A percentile compares a stretch with the other conserved stretches of the same genome.
Evolutionary conservation across 2,888 invertebrate species (phyloP).

Genomic region (Apamea crenata): DNA sequence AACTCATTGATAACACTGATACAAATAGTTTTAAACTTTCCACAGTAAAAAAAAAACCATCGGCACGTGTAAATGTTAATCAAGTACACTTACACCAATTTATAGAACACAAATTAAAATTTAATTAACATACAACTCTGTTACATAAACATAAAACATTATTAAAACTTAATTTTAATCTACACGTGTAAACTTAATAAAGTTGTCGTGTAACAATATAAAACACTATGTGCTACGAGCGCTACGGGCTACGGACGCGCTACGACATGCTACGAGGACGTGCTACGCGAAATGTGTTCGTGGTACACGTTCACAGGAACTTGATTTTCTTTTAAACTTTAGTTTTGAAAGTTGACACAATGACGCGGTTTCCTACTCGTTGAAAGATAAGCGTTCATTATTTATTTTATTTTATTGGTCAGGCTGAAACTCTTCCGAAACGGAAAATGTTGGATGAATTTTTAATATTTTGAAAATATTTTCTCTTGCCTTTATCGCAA

Average conservation of each 20-base stretch:
- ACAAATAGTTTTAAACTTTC: neutral
- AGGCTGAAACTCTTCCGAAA: neutral
- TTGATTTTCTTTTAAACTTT: conserved; percentile 37
- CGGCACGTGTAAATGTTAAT: neutral
- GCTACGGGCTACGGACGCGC: conserved; percentile 51
- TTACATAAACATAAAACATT: neutral
- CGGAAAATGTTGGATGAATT: neutral
- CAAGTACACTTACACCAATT: neutral
- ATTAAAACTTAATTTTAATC: conserved; percentile 13
- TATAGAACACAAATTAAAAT: neutral
- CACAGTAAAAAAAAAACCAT: neutral
- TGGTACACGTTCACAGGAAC: conserved; percentile 29
- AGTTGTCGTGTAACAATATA: conserved; percentile 36
- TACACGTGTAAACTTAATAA: conserved; percentile 28
- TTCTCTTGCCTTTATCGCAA: neutral
- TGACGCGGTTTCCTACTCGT: neutral
- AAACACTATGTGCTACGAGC: conserved; percentile 41
- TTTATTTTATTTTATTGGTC: neutral
- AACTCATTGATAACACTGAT: neutral
- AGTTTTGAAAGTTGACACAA: conserved; percentile 33
- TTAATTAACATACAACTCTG: neutral
- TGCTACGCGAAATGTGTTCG: conserved; percentile 49
- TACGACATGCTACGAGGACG: conserved; percentile 49
- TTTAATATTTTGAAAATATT: neutral
- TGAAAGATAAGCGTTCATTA: conserved; percentile 15